Evolutionary conservation across 2,888 invertebrate genomes (phyloP), one percentile per base, ranked within the genome.

Genomic region (Ligdia adustata): DNA sequence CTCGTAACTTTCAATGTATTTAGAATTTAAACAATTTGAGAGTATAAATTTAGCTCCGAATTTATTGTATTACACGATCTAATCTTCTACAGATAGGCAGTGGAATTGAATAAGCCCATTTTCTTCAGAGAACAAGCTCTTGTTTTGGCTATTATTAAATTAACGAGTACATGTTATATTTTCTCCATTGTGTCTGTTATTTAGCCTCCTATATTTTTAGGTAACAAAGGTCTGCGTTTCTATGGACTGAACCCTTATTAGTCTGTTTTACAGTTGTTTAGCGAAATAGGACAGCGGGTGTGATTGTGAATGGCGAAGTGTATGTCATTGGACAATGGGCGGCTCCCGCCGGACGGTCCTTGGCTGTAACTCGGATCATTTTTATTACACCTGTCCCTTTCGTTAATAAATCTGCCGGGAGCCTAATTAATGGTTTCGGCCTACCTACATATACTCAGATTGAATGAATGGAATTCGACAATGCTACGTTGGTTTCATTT

Each of bases 231-330:
- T 12, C 28, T 13, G 28, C 12, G 18, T 16, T 44, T 16, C 31
- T 32, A 31, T 37, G 15, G 32, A 33, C 31, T 47, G 22, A 20
- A 39, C 22, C 27, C 28, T 28, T 46, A 47, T 52, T 48, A 52
- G 46, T 50, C 29, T 24, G n/a, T n/a, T n/a, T n/a, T n/a, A n/a
- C n/a, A n/a, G n/a, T 29, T 15, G 34, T 46, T 46, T 39, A 48
- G 38, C 40, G 40, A 69, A 66, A 65, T 65, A 68, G 69, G 66
- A 62, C 69, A 64, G 53, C 40, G 42, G 51, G 27, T 20, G 57
- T 61, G 64, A 66, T 67, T 68, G 64, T 70, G 73, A 68, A 71
- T 69, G 64, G 66, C 63, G 66, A 70, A 70, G 67, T 64, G 68
- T 66, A 67, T 67, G 67, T 69, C 65, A 71, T 70, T 70, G 66